A percentile compares a stretch with the other conserved stretches of the same genome.
Conservation (phyloP, 2,888 invertebrate genomes). For the Tupiocoris notatus region DNA sequence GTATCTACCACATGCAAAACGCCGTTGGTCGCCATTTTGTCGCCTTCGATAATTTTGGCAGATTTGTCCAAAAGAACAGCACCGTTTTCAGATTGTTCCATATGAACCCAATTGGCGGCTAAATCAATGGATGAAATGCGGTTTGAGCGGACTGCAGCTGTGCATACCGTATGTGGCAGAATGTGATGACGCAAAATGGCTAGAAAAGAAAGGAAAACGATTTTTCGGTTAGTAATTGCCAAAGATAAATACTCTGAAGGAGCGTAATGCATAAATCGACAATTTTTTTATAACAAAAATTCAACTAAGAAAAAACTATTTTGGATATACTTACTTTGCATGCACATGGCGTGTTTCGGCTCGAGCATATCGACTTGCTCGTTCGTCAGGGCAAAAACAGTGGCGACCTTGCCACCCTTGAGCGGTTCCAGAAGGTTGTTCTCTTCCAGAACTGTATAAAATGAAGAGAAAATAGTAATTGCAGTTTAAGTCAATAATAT, state of each 20-base stretch:
- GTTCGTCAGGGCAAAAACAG: constrained; percentile 60
- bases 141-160: constrained; percentile 57
- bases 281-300: too few species aligned
- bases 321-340: constrained; percentile 60
- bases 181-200: constrained; percentile 66
- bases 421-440: constrained; percentile 60
- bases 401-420: constrained; percentile 59
- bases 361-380: constrained; percentile 65
- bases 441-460: constrained; percentile 59
- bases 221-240: too few species aligned
- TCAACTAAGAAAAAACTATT: too few species aligned
- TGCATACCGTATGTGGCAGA: constrained; percentile 66
- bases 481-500: background rate
- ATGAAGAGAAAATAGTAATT: background rate
- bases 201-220: too few species aligned
- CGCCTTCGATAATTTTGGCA: constrained; percentile 56
- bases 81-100: constrained; percentile 60
- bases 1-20: constrained; percentile 67
- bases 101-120: constrained; percentile 56
- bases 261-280: too few species aligned
- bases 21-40: constrained; percentile 70
- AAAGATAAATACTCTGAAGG: too few species aligned
- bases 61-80: constrained; percentile 55
- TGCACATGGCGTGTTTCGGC: constrained; percentile 60
- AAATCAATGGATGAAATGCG: constrained; percentile 56